Percentiles rank a stretch among this genome's conserved stretches.
Conservation (phyloP, 2,797 vertebrate genomes). For the Natrix natrix region DNA sequence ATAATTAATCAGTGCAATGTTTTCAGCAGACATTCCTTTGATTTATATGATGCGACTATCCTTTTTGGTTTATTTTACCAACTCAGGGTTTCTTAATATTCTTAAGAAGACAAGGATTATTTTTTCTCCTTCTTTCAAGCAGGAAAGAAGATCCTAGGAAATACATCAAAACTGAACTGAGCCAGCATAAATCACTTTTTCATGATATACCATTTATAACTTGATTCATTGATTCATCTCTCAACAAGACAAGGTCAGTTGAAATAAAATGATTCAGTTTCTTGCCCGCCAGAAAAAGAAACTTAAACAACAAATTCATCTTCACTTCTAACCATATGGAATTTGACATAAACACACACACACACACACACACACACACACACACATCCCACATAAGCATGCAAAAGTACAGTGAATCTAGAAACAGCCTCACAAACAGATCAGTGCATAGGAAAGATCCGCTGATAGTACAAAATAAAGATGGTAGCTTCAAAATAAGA, state of each 20-base stretch:
- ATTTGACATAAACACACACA: constrained; percentile 55
- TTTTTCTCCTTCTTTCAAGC: constrained; percentile 51
- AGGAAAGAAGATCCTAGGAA: constrained; percentile 56
- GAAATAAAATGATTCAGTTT: constrained; percentile 70
- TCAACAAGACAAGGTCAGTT: constrained; percentile 74
- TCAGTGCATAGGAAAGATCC: constrained; percentile 46
- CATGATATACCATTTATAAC: constrained; percentile 71
- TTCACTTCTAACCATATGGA: constrained; percentile 71
- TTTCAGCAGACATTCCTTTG: neutral
- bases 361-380: constrained; percentile 39
- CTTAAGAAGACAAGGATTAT: constrained; percentile 39
- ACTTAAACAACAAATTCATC: constrained; percentile 74
- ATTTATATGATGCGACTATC: neutral
- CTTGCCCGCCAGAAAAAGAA: constrained; percentile 66
- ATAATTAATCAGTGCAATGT: neutral
- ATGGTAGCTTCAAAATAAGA: constrained; percentile 1
- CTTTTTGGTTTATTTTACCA: neutral
- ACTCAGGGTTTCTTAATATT: neutral
- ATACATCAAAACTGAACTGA: constrained; percentile 73
- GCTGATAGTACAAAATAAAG: constrained; percentile 41
- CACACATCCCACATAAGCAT: neutral
- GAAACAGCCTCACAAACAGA: constrained; percentile 45
- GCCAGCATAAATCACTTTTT: constrained; percentile 73
- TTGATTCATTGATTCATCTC: constrained; percentile 74
- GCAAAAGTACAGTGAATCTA: constrained; percentile 54